Evolutionary conservation across 2,888 invertebrate species (phyloP), one percentile per base, ranked within the genome.

Genomic region (Macaria notata): DNA sequence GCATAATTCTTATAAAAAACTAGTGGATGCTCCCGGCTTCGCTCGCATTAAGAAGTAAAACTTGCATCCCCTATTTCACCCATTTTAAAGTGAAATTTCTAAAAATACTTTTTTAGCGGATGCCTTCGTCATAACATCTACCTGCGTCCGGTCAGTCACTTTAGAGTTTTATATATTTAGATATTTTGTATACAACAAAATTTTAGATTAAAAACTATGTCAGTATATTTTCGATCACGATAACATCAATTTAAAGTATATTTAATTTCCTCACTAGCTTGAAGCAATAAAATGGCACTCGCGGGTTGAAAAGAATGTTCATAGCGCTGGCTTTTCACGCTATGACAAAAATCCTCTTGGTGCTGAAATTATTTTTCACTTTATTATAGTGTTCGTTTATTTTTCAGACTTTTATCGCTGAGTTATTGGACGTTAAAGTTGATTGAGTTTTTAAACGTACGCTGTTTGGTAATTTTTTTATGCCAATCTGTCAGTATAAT

Each of bases 261-360:
- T 69, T 69, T 69, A 70, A 70, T 75, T 75, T 71, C 42, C 46
- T 64, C 45, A 58, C 58, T 55, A 68, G 62, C 71, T 74, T 73
- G 65, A 67, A 73, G 71, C 63, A 63, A 65, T 73, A 69, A 71
- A 75, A 67, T 63, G 66, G 54, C 64, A 65, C 58, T 67, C 47
- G 59, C 56, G 61, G 61, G 59, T 65, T 63, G 71, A 61, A 69
- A 70, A 68, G 70, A 78, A 76, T 76, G 68, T 71, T 70, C 58
- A 59, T 52, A 57, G 62, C 53, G 59, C 64, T 64, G 56, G 57
- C 57, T 68, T 71, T 71, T 71, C 73, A 70, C 64, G 59, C 65
- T 64, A 65, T 69, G 63, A 69, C 60, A 62, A 66, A 59, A 71
- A 66, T 64, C 50, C 56, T 66, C 64, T 63, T 43, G 30, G 19